Percentiles rank a stretch among this genome's conserved stretches.
Evolutionary conservation across 1,140 invertebrate species (phyloP).

Genomic region (Drosophila nigrodunni): DNA sequence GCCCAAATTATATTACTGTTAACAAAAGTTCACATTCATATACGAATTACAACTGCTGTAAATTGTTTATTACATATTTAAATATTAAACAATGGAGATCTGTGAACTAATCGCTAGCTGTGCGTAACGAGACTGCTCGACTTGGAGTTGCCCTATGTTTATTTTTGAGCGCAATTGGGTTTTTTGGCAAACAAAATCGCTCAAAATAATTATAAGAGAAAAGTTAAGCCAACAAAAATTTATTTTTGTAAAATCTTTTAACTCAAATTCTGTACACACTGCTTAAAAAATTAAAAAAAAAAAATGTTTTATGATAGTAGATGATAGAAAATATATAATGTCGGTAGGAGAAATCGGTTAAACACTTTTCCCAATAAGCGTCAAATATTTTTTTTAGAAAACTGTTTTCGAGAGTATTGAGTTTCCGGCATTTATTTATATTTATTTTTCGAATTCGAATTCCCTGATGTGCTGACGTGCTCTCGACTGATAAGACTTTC

Average conservation of each 20-base stretch:
- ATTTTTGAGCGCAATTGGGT: no score
- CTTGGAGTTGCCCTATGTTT: neutral
- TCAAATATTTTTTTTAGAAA: neutral
- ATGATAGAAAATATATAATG: no score
- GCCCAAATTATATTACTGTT: neutral
- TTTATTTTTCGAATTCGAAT: slow-evolving; percentile 24
- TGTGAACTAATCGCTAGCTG: neutral
- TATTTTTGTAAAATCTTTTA: no score
- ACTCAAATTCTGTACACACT: no score
- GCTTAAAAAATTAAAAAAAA: no score
- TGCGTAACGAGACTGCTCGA: neutral
- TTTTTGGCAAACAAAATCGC: neutral
- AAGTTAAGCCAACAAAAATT: no score
- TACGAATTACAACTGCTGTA: neutral
- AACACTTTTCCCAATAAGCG: neutral
- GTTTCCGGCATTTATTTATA: slow-evolving; percentile 17
- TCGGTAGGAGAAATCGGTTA: no score
- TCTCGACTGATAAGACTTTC: slow-evolving; percentile 52
- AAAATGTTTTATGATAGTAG: no score
- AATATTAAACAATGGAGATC: neutral
- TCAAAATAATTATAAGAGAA: no score
- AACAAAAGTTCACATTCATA: neutral
- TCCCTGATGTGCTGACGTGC: slow-evolving; percentile 27
- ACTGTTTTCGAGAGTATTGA: slow-evolving; percentile 16
- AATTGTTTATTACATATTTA: neutral